Base-by-base conservation (phyloP, 2,113 vertebrate species). In the Heloderma charlesbogerti region DNA sequence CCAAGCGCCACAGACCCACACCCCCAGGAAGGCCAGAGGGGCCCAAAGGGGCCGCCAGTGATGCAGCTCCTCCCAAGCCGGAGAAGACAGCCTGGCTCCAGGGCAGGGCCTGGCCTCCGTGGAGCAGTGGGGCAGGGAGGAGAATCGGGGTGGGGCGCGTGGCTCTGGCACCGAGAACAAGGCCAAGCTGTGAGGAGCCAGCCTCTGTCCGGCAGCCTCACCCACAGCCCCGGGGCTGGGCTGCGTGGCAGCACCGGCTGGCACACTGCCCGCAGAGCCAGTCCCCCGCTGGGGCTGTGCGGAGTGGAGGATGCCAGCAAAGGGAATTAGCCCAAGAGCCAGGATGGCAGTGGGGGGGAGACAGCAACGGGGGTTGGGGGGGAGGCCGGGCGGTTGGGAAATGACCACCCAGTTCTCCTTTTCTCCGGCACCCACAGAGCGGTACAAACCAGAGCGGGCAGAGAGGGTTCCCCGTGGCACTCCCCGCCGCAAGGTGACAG, bases 161-260 rank as follows among this genome's bases (percentile, higher is more conserved):
- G 3, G 0, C 22, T 43, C 86, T 57, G 37, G 74, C 54, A 63
- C 54, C 16, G n/a, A 90, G 88, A 90, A 90, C 81, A 90, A 90
- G 81, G 81, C 81, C 72, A 8, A 29, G 40, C 88, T 77, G 88
- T 84, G 51, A 15, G 1, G 57, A 40, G 48, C 71, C 16, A 15
- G 5, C 9, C 18, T 43, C 71, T 75, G 7, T 27, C 75, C 51
- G 31, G 27, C 75, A 16, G 43, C 12, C 78, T 63, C 60, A 29
- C 78, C 87, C 60, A 10, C 5, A 3, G 12, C 63, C 63, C 66
- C 15, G 7, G 67, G 79, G 48, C n/a, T 15, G 7, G 13, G 16
- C n/a, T 7, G 3, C 80, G 22, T 31, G 34, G n/a, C 13, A 3
- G 16, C 29, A 5, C 51, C 51, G 37, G 10, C 78, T 34, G 67